phyloP scores from a whole-genome alignment of 2,113 vertebrate genomes.

The Tachuris rubrigastra region DNA sequence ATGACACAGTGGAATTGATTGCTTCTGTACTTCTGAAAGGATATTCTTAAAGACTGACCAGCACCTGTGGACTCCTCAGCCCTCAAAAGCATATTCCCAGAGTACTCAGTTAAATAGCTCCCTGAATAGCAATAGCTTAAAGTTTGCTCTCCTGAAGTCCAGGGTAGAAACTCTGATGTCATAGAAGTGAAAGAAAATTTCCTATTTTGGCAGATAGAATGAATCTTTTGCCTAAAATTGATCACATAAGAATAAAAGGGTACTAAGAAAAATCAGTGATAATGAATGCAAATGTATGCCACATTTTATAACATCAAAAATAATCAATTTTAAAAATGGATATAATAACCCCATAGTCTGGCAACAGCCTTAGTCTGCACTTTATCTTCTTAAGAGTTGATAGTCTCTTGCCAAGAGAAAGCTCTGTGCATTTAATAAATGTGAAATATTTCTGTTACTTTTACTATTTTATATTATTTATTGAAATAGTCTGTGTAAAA shows the following conservation, averaged over 20 bases:
- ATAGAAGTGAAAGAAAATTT: background rate
- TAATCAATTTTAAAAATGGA: background rate
- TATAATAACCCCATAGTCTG: background rate
- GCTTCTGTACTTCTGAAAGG: background rate
- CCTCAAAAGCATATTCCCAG: background rate
- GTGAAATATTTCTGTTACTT: background rate
- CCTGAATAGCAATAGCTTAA: background rate
- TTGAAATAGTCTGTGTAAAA: background rate
- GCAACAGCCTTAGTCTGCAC: background rate
- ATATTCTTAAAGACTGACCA: background rate
- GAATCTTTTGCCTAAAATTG: background rate
- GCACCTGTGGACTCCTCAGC: background rate
- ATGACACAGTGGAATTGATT: background rate
- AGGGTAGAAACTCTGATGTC: background rate
- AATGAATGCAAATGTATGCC: background rate
- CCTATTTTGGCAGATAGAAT: background rate
- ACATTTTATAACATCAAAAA: background rate
- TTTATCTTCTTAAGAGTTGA: background rate
- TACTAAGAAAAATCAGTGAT: background rate
- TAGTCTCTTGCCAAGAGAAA: background rate
- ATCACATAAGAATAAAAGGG: background rate
- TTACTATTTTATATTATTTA: background rate
- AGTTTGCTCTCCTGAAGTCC: background rate
- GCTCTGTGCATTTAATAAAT: background rate
- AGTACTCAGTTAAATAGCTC: background rate